A percentile compares a stretch with the other conserved stretches of the same genome.
Conservation (phyloP, 2,888 invertebrate species). For the Parascotia fuliginaria region DNA sequence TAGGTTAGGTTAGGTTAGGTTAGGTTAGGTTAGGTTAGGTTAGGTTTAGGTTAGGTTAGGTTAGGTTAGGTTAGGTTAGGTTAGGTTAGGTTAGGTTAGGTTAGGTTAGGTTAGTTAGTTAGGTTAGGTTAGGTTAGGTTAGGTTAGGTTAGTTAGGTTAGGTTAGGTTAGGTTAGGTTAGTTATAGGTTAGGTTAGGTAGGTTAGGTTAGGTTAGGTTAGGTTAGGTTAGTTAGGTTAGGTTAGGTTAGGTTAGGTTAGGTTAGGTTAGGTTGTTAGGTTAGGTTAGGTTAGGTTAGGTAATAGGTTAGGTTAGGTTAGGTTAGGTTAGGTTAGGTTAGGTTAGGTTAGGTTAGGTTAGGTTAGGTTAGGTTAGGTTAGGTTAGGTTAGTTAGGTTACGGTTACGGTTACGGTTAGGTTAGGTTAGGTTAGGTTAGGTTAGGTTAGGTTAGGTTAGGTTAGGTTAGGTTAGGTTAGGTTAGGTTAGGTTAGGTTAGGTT, state of each 20-base stretch:
- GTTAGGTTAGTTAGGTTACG: conserved; percentile 22
- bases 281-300: conserved; percentile 13
- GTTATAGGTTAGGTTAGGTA: conserved; percentile 9
- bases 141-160: conserved; percentile 21
- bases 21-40: conserved; percentile 8
- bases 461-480: conserved; percentile 21
- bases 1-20: conserved; percentile 2
- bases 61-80: conserved; percentile 24
- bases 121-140: conserved; percentile 18
- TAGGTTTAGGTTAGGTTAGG: conserved; percentile 5
- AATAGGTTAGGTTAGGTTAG: conserved; percentile 16
- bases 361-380: conserved; percentile 25
- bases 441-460: conserved; percentile 23
- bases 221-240: conserved; percentile 31
- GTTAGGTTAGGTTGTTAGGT: conserved; percentile 30
- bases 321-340: conserved; percentile 27
- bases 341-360: conserved; percentile 29
- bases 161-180: conserved; percentile 19
- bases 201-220: conserved; percentile 12
- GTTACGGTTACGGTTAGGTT: no score
- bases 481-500: conserved; percentile 23
- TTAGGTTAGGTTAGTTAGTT: conserved; percentile 3
- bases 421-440: conserved; percentile 23
- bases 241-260: conserved; percentile 17
- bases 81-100: conserved; percentile 10